phyloP scores from a whole-genome alignment of 2,888 invertebrate genomes.

The Chaitophorus viminalis region DNA sequence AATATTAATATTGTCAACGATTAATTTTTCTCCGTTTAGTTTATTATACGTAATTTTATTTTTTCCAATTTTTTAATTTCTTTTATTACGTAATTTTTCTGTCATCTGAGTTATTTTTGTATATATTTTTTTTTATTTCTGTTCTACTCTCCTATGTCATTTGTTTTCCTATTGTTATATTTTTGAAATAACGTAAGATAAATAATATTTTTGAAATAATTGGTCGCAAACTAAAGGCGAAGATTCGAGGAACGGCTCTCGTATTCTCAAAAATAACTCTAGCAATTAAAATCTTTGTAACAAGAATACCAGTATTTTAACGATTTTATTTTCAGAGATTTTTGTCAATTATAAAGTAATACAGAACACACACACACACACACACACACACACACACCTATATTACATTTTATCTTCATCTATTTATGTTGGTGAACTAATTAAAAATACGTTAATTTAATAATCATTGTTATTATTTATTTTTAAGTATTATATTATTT shows the following conservation, averaged over 20 bases:
- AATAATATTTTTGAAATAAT: slow-evolving; percentile 35
- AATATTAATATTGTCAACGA: too few species aligned
- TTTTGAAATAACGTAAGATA: background rate
- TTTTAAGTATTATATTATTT: too few species aligned
- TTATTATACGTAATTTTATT: too few species aligned
- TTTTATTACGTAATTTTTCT: too few species aligned
- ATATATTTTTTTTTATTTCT: background rate
- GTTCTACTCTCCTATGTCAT: background rate
- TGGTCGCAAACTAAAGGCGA: background rate
- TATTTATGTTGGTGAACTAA: too few species aligned
- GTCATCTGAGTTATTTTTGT: too few species aligned
- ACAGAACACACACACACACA: background rate
- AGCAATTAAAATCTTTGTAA: slow-evolving; percentile 38
- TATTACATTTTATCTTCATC: too few species aligned
- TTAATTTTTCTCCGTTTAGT: too few species aligned
- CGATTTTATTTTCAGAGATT: slow-evolving; percentile 9
- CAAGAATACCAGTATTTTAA: slow-evolving; percentile 5
- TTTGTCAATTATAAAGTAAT: slow-evolving; percentile 22
- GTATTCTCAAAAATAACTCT: background rate
- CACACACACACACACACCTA: too few species aligned
- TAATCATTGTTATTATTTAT: too few species aligned
- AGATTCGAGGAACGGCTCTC: slow-evolving; percentile 5
- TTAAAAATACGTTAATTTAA: too few species aligned
- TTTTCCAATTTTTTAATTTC: too few species aligned
- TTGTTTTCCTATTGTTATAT: background rate